phyloP scores from a whole-genome alignment of 1,140 invertebrate species.

The Delia radicum region DNA sequence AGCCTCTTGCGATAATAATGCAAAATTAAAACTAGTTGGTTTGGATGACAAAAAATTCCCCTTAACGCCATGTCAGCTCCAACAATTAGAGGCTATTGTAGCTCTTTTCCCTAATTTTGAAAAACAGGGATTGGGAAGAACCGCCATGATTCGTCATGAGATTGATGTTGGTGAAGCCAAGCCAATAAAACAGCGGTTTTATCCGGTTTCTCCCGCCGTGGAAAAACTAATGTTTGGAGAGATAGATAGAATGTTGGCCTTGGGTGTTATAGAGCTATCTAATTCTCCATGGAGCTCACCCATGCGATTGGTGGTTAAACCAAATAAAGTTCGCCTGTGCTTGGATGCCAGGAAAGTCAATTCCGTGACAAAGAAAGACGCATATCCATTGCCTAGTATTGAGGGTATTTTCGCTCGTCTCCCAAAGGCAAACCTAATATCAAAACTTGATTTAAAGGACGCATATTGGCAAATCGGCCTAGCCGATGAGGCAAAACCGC shows the following conservation, averaged over 20 bases:
- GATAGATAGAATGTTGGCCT: neutral
- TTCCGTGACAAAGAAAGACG: neutral
- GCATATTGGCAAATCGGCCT: neutral
- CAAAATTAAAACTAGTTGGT: too few species aligned
- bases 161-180: slow-evolving; percentile 6
- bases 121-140: neutral
- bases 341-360: too few species aligned
- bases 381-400: too few species aligned
- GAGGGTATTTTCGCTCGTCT: too few species aligned
- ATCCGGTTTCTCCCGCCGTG: neutral
- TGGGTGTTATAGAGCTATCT: too few species aligned
- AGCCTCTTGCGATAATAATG: too few species aligned
- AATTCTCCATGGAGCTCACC: slow-evolving; percentile 2
- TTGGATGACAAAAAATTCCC: too few species aligned
- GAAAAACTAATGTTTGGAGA: neutral
- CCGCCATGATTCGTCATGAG: neutral
- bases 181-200: neutral
- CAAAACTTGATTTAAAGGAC: too few species aligned
- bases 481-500: neutral
- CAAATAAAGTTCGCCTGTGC: neutral
- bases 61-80: too few species aligned
- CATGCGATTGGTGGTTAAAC: neutral
- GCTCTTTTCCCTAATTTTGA: neutral
- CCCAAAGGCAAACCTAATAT: too few species aligned
- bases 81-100: too few species aligned